Base-by-base conservation (phyloP, 2,797 vertebrate species). In the Ctenochaetus hawaiiensis region DNA sequence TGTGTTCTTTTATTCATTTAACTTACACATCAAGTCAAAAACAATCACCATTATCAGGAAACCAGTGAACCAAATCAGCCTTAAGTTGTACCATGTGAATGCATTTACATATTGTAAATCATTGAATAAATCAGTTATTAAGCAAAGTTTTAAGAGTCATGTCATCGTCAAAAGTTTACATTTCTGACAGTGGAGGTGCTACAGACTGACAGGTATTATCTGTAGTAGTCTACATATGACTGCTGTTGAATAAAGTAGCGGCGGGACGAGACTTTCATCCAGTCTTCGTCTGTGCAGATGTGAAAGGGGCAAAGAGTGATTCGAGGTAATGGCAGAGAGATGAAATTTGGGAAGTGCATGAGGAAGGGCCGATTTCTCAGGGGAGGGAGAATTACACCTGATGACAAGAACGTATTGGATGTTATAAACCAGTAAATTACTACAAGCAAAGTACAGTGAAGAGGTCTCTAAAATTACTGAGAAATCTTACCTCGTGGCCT, bases 211-310 rank as follows among this genome's bases (percentile, higher is more conserved):
- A 59, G 26, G 44, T 9, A 26, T 90, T 69, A 91, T 82, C 86
- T 90, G 86, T 94, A 94, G 77, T 93, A 92, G 2, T 92, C 77
- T 7, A 88, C 71, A 8, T 67, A 82, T 16, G 94, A 93, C 60
- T 78, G 81, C 64, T 94, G 75, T 8, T 67, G 86, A 61, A 91
- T 75, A 77, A 94, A 95, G 87, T 84, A 94, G 61, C 83, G 90
- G 3, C 48, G 85, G 18, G 51, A 6, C 0, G 1, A 63, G 0
- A 58, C 67, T 67, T 69, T 78, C 54, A 72, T 45, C 66, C 78
- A 62, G 72, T 66, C 75, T 17, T 84, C 60, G 3, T 93, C 83
- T 56, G 85, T 74, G 44, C 48, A 68, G 62, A 71, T 22, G 43
- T 86, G 79, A 74, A 94, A 94, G 0, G 87, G 90, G 26, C 49